A percentile compares a stretch with the other conserved stretches of the same genome.
phyloP scores from a whole-genome alignment of 2,797 vertebrate species.

The Salmo trutta region DNA sequence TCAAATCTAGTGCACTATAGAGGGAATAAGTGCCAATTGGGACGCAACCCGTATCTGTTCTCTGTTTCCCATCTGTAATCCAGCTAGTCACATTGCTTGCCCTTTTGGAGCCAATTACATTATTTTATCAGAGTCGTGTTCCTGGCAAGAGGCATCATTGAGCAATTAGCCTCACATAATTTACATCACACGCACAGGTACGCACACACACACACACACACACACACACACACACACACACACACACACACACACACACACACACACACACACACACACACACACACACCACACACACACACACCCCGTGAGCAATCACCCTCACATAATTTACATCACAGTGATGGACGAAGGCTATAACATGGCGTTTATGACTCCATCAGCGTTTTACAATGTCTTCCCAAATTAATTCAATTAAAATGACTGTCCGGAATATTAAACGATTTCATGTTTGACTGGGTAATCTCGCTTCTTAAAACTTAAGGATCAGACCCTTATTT shows the following conservation, averaged over 20 bases:
- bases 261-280: no score
- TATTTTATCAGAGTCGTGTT: slow-evolving; percentile 63
- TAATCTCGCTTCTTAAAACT: slow-evolving; percentile 65
- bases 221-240: background rate
- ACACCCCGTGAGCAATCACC: slow-evolving; percentile 57
- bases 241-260: no score
- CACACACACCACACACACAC: no score
- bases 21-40: no score
- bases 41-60: no score
- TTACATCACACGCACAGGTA: no score
- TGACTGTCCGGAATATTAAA: slow-evolving; percentile 82
- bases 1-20: slow-evolving; percentile 43
- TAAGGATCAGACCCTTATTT: background rate
- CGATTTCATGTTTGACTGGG: slow-evolving; percentile 85
- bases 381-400: slow-evolving; percentile 87
- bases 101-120: slow-evolving; percentile 78
- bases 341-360: slow-evolving; percentile 84
- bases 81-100: slow-evolving; percentile 64
- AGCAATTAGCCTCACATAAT: slow-evolving; percentile 68
- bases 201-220: slow-evolving; percentile 14
- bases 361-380: slow-evolving; percentile 87
- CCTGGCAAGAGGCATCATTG: slow-evolving; percentile 74
- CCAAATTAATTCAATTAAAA: slow-evolving; percentile 98
- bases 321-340: slow-evolving; percentile 74
- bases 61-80: slow-evolving; percentile 48